Base-by-base conservation (phyloP, 2,797 vertebrate genomes). In the Delichon dasypus region DNA sequence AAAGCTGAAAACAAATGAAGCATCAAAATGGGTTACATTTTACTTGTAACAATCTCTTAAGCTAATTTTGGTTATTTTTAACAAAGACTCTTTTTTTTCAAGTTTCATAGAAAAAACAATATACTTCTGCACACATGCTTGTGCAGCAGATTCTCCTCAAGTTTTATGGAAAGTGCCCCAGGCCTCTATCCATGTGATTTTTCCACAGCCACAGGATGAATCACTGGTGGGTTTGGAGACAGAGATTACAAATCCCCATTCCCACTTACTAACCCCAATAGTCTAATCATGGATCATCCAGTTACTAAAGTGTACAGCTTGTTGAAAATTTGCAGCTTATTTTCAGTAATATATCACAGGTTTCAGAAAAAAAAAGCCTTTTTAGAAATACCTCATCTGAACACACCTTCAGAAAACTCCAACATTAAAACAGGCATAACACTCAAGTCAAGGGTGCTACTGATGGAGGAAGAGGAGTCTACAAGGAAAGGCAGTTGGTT, bases 41-140 rank as follows among this genome's bases (percentile, higher is more conserved):
- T 38, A 78, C 34, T 45, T 70, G 7, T 34, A 68, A 48, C 16
- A 60, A 54, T 27, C 18, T 76, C 36, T 40, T 77, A 73, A 57
- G 7, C 16, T 60, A 51, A 26, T 45, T 80, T 66, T 30, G 76
- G 40, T 21, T 16, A 21, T 32, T 73, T 76, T 79, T 21, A 79
- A 89, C 2, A 79, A 87, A 62, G 22, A 50, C 2, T 58, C 12
- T 50, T 86, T 64, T 76, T 76, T 76, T 42, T 48, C 13, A 29
- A 3, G 20, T 62, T 82, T 82, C 38, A 38, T 38, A 0, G 0
- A 42, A 45, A 53, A 75, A 80, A 85, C 68, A 1, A 0, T 17
- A 16, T 7, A 64, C 5, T 74, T 74, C 11, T 79, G 30, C 25
- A 61, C 23, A 19, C 4, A 34, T 17, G 36, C 18, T 70, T 50